Conservation (phyloP, 2,113 vertebrate species). For the Theristicus caerulescens region DNA sequence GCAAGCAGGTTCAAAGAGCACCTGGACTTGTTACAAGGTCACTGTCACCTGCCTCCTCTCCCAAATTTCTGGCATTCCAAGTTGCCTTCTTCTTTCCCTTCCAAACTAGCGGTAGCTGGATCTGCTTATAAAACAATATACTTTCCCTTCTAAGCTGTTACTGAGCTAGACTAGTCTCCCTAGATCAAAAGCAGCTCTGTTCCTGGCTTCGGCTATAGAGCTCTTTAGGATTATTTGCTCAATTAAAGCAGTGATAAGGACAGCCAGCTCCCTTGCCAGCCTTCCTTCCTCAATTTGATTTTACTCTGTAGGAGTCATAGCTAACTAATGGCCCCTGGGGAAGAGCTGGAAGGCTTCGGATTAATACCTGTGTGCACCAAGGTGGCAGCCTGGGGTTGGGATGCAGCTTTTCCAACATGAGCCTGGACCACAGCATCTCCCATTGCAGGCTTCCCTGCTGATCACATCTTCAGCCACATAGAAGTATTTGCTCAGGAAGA, state of each 20-base stretch:
- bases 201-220: not conserved
- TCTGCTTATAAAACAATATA: not conserved
- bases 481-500: not conserved
- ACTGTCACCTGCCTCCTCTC: not conserved
- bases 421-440: not conserved
- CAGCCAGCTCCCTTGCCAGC: not conserved
- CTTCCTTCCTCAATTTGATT: not conserved
- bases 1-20: not conserved
- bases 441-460: not conserved
- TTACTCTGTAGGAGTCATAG: not conserved
- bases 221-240: not conserved
- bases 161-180: not conserved
- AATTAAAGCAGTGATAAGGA: not conserved
- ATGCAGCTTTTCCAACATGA: not conserved
- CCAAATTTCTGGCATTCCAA: not conserved
- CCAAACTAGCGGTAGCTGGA: not conserved
- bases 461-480: not conserved
- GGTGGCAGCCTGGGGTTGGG: not conserved
- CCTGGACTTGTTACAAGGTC: not conserved
- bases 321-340: not conserved
- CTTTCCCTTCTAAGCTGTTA: not conserved
- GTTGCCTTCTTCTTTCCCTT: not conserved
- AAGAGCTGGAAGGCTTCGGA: not conserved
- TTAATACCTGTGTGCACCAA: not conserved
- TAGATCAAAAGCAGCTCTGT: not conserved